phyloP scores from a whole-genome alignment of 1,140 invertebrate genomes.

The Plectus sambesii region DNA sequence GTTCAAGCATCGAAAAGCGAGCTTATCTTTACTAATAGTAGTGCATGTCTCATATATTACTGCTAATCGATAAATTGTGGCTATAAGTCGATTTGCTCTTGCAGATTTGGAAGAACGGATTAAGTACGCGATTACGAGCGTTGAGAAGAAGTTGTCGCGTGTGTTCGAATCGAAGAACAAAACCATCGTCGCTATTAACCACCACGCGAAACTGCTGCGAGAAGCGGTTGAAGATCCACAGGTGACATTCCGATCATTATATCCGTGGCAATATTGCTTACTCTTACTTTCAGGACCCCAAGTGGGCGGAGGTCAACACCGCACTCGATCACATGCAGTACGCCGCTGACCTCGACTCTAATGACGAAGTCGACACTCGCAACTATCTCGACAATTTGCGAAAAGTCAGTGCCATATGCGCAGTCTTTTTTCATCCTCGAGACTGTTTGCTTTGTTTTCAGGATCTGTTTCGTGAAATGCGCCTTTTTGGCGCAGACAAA shows the following conservation, averaged over 20 bases:
- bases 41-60: no score
- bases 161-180: slow-evolving; percentile 33
- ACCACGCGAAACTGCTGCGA: slow-evolving; percentile 30
- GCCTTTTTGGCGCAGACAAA: no score
- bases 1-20: no score
- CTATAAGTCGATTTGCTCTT: no score
- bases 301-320: slow-evolving; percentile 30
- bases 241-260: no score
- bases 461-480: no score
- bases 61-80: no score
- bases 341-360: slow-evolving; percentile 22
- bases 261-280: no score
- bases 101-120: slow-evolving; percentile 22
- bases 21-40: no score
- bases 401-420: slow-evolving; percentile 22
- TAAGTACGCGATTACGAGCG: slow-evolving; percentile 19
- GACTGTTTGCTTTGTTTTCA: no score
- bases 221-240: slow-evolving; percentile 36
- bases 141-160: slow-evolving; percentile 25
- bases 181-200: slow-evolving; percentile 33
- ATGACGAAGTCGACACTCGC: slow-evolving; percentile 21
- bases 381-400: slow-evolving; percentile 31
- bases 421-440: no score
- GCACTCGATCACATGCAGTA: slow-evolving; percentile 26
- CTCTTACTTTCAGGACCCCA: slow-evolving; percentile 18